Evolutionary conservation across 2,888 invertebrate species (phyloP), one percentile per base, ranked within the genome.

Genomic region (Alitta virens): DNA sequence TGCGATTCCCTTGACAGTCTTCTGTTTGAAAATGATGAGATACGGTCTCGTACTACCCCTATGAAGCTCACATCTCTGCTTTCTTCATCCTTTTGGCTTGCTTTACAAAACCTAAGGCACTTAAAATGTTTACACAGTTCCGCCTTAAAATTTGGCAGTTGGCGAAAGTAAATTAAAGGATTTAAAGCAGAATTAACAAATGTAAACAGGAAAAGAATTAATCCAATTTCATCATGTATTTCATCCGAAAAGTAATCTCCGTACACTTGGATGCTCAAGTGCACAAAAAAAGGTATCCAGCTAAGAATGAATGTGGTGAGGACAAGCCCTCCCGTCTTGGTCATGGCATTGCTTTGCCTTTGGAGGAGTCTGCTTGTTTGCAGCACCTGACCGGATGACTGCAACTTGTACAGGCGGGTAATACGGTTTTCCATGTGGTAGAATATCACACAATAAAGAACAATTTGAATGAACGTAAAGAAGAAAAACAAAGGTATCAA

Each of bases 371-470:
- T 24, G 16, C 38, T 50, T 2, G 51, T 3, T 23, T 51, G 51
- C 33, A 33, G 33, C 12, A 33, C 12, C 7, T 33, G 33, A 7
- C 33, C 33, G 24, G 27, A 27, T 1, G 59, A 26, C 18, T 27
- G 18, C 38, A 59, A 27, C 24, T 59, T 51, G n/a, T 59, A 50
- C 26, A 49, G 50, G 3, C 52, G 59, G 40, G 38, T 49, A 3
- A 50, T 16, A n/a, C 59, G 59, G 3, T 52, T 50, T 7, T 26
- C 7, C 51, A 59, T 59, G 18, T 51, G 49, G 59, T 59, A 52
- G 59, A 59, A 59, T 43, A 59, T 59, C n/a, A 51, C 49, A 16
- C 21, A 46, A n/a, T 59, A 59, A 50, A 59, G 38, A 23, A 25
- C 25, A 24, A 1, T 2, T 23, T 59, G 49, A n/a, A 33, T 40